Evolutionary conservation across 2,888 invertebrate species (phyloP).

Genomic region (Lymantria monacha): DNA sequence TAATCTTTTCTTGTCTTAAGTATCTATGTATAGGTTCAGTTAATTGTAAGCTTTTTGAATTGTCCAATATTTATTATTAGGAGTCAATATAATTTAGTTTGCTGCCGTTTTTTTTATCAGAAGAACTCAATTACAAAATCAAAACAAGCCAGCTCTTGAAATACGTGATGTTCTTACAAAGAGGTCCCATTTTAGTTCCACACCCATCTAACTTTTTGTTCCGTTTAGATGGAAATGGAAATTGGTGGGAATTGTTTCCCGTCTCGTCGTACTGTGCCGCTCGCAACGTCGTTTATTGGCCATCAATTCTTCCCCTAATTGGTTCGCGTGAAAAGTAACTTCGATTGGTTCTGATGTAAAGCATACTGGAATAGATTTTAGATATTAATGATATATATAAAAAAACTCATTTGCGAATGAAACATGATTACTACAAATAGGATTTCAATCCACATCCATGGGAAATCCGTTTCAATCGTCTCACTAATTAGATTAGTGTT

Average conservation of each 20-base stretch:
- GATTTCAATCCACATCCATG: too few species aligned
- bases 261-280: constrained; percentile 36
- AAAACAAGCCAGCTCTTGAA: constrained; percentile 3
- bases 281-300: constrained; percentile 52
- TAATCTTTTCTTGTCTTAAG: too few species aligned
- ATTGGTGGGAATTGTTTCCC: constrained; percentile 45
- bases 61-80: not conserved
- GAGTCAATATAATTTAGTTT: not conserved
- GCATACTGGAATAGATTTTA: constrained; percentile 15
- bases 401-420: too few species aligned
- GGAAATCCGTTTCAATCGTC: too few species aligned
- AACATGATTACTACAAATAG: too few species aligned
- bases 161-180: constrained; percentile 2
- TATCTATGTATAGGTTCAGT: too few species aligned
- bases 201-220: constrained; percentile 32
- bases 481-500: too few species aligned
- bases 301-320: constrained; percentile 65
- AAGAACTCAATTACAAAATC: not conserved
- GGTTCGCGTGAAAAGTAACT: constrained; percentile 51
- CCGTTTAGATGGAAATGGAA: constrained; percentile 34
- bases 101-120: not conserved
- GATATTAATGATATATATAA: too few species aligned
- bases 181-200: constrained; percentile 5
- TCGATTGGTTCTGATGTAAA: constrained; percentile 21
- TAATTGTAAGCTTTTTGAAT: too few species aligned